A percentile compares a stretch with the other conserved stretches of the same genome.
phyloP scores from a whole-genome alignment of 2,113 vertebrate species.

The Neodontobutis hainanensis region DNA sequence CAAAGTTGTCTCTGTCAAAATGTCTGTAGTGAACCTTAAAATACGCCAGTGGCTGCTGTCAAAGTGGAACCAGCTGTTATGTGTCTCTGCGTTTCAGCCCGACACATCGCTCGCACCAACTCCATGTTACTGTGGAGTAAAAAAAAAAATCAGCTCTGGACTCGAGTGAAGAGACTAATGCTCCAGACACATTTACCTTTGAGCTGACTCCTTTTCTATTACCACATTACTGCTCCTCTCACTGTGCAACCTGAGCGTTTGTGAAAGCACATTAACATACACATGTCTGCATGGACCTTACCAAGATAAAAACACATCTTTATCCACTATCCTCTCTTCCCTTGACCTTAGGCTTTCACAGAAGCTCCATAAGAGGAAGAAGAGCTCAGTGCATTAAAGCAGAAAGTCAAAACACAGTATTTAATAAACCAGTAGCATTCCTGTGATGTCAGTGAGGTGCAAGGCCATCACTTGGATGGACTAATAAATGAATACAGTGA shows the following conservation, averaged over 20 bases:
- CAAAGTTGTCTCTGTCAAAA: not conserved
- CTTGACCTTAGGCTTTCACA: not conserved
- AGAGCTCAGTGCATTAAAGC: not conserved
- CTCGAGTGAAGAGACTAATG: constrained; percentile 15
- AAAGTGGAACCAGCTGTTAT: constrained; percentile 35
- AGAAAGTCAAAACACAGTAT: not conserved
- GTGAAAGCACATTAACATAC: not conserved
- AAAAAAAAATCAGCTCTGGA: not conserved
- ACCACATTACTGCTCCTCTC: constrained; percentile 1
- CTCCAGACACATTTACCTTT: constrained; percentile 9
- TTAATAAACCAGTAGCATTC: constrained; percentile 18
- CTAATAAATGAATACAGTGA: not conserved
- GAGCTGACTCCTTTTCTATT: not conserved
- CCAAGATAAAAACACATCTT: too few species aligned
- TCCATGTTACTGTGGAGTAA: not conserved
- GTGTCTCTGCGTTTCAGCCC: constrained; percentile 43
- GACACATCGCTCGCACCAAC: constrained; percentile 32
- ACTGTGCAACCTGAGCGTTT: constrained; percentile 5
- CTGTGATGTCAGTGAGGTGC: not conserved
- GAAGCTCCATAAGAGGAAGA: not conserved
- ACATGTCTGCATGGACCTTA: too few species aligned
- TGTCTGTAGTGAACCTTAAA: constrained; percentile 13
- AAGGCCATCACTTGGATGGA: not conserved
- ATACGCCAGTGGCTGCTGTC: not conserved
- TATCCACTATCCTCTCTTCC: too few species aligned